These are phyloP conservation scores for Drosophila barbarae DNA, from an alignment of 2,888 invertebrate species.

Conservation along the genomic window DNA sequence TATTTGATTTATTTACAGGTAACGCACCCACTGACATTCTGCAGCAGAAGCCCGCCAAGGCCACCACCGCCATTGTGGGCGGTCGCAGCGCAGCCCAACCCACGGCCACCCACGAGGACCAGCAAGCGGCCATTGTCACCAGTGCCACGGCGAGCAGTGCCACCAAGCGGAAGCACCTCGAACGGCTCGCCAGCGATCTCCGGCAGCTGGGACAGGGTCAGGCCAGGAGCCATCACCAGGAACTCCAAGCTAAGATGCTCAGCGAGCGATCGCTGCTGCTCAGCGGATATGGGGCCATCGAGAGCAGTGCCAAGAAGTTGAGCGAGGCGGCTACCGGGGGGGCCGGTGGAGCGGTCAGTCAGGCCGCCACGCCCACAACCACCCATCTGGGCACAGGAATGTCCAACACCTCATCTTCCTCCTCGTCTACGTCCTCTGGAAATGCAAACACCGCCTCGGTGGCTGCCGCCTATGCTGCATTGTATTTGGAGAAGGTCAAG, in stretches of 20 bases:
- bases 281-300: constrained; percentile 76
- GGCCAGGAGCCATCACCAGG: constrained; percentile 11
- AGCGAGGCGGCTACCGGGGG: constrained; percentile 66
- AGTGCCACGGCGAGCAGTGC: constrained; percentile 20
- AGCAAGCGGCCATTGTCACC: constrained; percentile 51
- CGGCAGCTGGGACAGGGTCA: constrained; percentile 43
- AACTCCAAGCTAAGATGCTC: constrained; percentile 74
- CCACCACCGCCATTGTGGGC: constrained; percentile 64
- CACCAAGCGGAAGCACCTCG: constrained; percentile 67
- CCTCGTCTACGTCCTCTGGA: constrained; percentile 25
- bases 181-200: constrained; percentile 61
- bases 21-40: constrained; percentile 72
- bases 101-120: constrained; percentile 58
- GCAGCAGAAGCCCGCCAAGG: constrained; percentile 73
- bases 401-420: constrained; percentile 1
- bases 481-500: constrained; percentile 78
- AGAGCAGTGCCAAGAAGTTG: constrained; percentile 73
- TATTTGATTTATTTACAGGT: constrained; percentile 59
- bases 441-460: constrained; percentile 52
- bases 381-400: constrained; percentile 1
- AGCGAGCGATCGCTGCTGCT: constrained; percentile 78
- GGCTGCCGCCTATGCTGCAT: constrained; percentile 70
- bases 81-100: constrained; percentile 52
- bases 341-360: constrained; percentile 31
- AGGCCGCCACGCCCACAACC: constrained; percentile 26